phyloP scores from a whole-genome alignment of 1,140 invertebrate species.

The Lutraria rhynchaena region DNA sequence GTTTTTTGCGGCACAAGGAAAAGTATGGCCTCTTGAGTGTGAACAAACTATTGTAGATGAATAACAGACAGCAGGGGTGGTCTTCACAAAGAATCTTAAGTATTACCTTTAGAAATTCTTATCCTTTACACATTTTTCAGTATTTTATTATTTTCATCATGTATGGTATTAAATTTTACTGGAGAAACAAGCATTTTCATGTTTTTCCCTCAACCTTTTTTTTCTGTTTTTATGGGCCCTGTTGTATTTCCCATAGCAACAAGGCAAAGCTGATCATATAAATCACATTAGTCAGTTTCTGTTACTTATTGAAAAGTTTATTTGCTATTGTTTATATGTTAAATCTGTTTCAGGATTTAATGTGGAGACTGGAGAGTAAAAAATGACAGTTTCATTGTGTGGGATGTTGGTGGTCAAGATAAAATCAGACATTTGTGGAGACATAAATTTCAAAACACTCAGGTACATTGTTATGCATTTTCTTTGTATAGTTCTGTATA shows the following conservation, averaged over 20 bases:
- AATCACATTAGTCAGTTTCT: background rate
- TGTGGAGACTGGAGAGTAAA: constrained; percentile 98
- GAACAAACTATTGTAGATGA: no score
- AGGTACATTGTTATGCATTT: constrained; percentile 82
- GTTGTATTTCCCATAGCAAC: background rate
- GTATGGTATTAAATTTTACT: no score
- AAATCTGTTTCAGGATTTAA: constrained; percentile 91
- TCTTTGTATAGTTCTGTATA: background rate
- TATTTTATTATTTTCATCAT: no score
- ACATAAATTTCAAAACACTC: constrained; percentile 99
- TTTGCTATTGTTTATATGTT: no score
- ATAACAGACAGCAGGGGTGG: no score
- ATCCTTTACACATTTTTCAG: no score
- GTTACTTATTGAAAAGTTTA: background rate
- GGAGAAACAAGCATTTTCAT: no score
- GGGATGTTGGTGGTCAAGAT: constrained; percentile 93
- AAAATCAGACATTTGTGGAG: constrained; percentile 90
- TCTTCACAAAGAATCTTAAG: no score
- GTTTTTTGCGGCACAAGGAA: no score
- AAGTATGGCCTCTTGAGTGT: no score
- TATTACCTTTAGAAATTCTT: no score
- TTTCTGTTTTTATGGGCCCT: background rate
- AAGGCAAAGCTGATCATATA: background rate
- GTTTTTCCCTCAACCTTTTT: no score
- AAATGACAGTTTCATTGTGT: constrained; percentile 94